These are phyloP conservation scores for Lithodes maja DNA, from an alignment of 2,888 invertebrate species.

Conservation along the genomic window DNA sequence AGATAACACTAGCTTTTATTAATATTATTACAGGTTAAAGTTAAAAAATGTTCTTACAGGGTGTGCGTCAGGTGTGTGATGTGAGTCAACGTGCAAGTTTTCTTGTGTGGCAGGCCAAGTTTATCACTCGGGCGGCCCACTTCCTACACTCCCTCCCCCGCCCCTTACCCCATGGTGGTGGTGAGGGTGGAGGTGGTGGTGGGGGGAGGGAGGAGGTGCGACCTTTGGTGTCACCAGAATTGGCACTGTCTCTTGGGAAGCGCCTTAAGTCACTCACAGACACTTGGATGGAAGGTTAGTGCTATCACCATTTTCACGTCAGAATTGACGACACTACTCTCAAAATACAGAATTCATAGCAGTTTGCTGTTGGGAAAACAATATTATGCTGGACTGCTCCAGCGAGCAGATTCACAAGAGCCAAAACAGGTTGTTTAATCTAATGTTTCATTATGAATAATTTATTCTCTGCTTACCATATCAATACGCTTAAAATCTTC, in stretches of 20 bases:
- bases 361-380: too few species aligned
- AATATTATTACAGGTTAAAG: too few species aligned
- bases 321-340: too few species aligned
- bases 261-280: background rate
- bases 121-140: background rate
- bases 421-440: too few species aligned
- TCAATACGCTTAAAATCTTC: too few species aligned
- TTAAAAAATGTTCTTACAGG: too few species aligned
- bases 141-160: conserved; percentile 1
- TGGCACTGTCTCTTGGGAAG: background rate
- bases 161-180: background rate
- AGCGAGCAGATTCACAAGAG: too few species aligned
- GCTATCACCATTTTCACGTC: background rate
- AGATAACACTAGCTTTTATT: too few species aligned
- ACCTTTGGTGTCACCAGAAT: background rate
- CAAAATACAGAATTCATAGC: too few species aligned
- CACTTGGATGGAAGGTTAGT: background rate
- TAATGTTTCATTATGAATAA: too few species aligned
- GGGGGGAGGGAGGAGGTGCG: background rate
- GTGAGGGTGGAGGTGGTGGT: background rate
- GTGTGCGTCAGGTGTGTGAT: background rate
- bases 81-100: background rate
- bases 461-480: too few species aligned
- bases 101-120: background rate
- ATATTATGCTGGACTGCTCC: too few species aligned